These are phyloP conservation scores for Drosophila sp. DNA, from an alignment of 1,140 invertebrate species.

Conservation along the genomic window DNA sequence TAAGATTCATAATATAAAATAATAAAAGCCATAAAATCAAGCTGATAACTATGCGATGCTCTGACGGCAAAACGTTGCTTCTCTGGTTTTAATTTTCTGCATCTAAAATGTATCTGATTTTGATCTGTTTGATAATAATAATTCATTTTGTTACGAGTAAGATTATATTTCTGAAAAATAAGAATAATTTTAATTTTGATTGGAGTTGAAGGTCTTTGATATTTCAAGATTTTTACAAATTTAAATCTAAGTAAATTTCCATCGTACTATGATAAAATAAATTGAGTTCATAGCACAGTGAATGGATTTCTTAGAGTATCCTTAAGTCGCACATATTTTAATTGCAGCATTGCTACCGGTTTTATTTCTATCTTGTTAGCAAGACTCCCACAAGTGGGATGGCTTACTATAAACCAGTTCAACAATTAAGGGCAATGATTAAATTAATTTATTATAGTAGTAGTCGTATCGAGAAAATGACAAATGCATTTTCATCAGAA, in stretches of 20 bases:
- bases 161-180: too few species aligned
- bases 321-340: conserved; percentile 1
- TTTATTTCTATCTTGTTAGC: conserved; percentile 9
- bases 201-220: too few species aligned
- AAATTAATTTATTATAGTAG: conserved; percentile 4
- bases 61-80: neutral
- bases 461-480: neutral
- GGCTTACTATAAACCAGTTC: conserved; percentile 61
- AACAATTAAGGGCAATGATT: conserved; percentile 54
- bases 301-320: neutral
- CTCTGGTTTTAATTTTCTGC: too few species aligned
- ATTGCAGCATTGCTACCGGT: neutral
- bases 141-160: too few species aligned
- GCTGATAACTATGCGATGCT: neutral
- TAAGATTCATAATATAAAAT: conserved; percentile 6
- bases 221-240: too few species aligned
- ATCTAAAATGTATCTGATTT: too few species aligned
- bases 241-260: too few species aligned
- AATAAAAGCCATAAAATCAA: neutral
- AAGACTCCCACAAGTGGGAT: conserved; percentile 28
- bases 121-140: too few species aligned
- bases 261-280: too few species aligned
- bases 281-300: too few species aligned
- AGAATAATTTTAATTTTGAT: too few species aligned
- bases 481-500: conserved; percentile 6